Base-by-base conservation (phyloP, 2,888 invertebrate species). In the Rutpela maculata region DNA sequence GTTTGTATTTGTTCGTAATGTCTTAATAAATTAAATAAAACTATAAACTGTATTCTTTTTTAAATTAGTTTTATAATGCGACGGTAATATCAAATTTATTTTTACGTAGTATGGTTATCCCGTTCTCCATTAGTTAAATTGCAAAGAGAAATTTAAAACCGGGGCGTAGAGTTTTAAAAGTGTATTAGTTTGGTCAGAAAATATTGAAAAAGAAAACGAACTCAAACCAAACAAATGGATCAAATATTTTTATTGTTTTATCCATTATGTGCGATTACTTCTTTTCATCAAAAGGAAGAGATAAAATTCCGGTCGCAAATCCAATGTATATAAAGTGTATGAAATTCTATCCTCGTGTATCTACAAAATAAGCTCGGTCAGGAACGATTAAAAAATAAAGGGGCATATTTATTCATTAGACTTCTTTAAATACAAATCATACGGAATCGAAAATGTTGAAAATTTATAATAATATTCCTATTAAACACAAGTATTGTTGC, bases 1-100 rank as follows among this genome's bases (percentile, higher is more conserved):
- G 83, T 84, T 86, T 85, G 85, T 86, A 85, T 86, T 86, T 84
- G 83, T 84, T 82, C 35, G 68, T 59, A 65, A 69, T 35, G 35
- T 65, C 65, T 65, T 69, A 43, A 73, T 73, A 63, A 68, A 69
- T 60, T 43, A 38, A 67, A 38, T 59, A 60, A 66, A 77, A 74
- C 65, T 70, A 77, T 19, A 65, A 74, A 66, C 65, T 75, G 18
- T 70, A 50, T 50, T 50, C 15, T 50, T 50, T 43, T 50, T 50
- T 50, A 50, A 50, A 50, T 50, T 50, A n/a, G 50, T 50, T 50
- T 50, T n/a, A 50, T 50, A 50, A 50, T 50, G 50, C 6, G 3
- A 50, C n/a, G 50, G 3, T n/a, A 50, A 50, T n/a, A 43, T n/a
- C 50, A n/a, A 50, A 43, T 43, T 43, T 43, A 15, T 22, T 71